phyloP scores from a whole-genome alignment of 2,797 vertebrate genomes.

The Gallinago solitaria region DNA sequence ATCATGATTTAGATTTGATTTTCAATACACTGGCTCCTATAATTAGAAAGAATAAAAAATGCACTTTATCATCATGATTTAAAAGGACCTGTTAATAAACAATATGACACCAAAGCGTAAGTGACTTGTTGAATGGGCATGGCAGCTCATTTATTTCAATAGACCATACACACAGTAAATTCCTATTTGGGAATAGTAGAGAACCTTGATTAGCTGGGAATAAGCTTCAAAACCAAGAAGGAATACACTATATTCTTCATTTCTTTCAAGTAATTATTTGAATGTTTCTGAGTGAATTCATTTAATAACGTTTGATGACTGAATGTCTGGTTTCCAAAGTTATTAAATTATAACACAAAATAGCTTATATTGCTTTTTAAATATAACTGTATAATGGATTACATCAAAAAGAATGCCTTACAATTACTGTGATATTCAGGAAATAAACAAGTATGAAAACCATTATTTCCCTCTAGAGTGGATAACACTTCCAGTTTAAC shows the following conservation, averaged over 20 bases:
- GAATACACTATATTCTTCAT: background rate
- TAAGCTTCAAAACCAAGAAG: background rate
- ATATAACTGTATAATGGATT: background rate
- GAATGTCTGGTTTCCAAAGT: background rate
- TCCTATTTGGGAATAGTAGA: background rate
- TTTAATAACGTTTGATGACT: background rate
- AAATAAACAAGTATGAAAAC: conserved; percentile 49
- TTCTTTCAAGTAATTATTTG: background rate
- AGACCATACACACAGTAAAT: background rate
- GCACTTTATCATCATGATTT: background rate
- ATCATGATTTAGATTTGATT: background rate
- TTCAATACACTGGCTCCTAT: background rate
- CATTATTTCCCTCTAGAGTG: conserved; percentile 38
- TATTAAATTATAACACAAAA: background rate
- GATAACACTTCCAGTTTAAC: conserved; percentile 33
- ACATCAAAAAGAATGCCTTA: background rate
- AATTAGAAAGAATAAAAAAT: background rate
- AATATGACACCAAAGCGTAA: background rate
- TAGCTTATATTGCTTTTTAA: background rate
- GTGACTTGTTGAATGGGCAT: background rate
- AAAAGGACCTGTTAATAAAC: background rate
- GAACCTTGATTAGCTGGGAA: background rate
- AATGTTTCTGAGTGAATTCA: background rate
- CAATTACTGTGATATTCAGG: conserved; percentile 16
- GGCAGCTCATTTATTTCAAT: background rate